Conservation (phyloP, 1,140 invertebrate species). For the Cydia fagiglandana region DNA sequence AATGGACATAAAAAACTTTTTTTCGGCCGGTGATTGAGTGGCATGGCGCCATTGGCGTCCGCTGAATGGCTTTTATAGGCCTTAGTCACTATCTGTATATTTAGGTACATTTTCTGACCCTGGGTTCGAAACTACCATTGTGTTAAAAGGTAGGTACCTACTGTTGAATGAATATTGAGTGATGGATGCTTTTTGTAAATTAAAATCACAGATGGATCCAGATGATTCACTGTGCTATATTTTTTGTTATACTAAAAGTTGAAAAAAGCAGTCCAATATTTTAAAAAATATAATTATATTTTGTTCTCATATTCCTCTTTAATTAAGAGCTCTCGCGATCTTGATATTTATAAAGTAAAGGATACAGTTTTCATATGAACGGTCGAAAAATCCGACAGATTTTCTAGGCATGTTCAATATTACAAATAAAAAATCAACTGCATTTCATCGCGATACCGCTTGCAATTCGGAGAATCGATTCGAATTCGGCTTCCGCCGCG, state of each 20-base stretch:
- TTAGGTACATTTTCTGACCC: not conserved
- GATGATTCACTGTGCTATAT: not conserved
- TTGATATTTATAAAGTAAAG: too few relatives aligned
- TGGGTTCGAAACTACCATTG: not conserved
- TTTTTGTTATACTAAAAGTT: not conserved
- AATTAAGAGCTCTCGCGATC: not conserved
- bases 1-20: conserved; percentile 6
- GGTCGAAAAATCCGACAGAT: too few relatives aligned
- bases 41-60: not conserved
- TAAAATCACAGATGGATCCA: not conserved
- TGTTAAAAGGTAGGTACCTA: not conserved
- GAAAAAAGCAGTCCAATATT: not conserved
- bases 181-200: not conserved
- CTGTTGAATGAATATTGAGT: not conserved
- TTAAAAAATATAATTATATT: too few relatives aligned
- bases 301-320: not conserved
- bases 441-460: not conserved
- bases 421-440: not conserved
- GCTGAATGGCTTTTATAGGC: conserved; percentile 2
- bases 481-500: not conserved
- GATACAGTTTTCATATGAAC: too few relatives aligned
- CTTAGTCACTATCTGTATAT: conserved; percentile 1
- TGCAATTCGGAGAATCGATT: not conserved
- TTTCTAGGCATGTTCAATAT: too few relatives aligned
- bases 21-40: conserved; percentile 6